Percentiles rank a stretch among this genome's conserved stretches.
phyloP scores from a whole-genome alignment of 2,888 invertebrate species.

The Agonopterix arenella region DNA sequence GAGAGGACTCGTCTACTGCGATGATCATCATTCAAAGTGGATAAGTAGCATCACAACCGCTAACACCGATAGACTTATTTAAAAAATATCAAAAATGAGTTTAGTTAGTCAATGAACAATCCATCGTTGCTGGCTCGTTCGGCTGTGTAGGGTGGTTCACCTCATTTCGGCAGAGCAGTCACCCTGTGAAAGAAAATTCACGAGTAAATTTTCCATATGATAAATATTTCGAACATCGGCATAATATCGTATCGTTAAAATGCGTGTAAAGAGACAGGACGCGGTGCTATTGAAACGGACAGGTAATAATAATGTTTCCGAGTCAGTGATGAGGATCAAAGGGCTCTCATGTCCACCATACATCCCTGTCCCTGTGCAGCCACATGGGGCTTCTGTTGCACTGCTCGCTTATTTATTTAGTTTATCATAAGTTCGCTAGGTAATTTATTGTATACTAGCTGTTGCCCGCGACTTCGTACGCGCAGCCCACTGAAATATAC shows the following conservation, averaged over 20 bases:
- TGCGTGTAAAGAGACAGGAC: no score
- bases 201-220: no score
- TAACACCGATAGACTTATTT: conserved; percentile 20
- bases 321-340: conserved; percentile 3
- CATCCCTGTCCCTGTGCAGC: conserved; percentile 1
- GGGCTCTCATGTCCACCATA: background rate
- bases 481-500: no score
- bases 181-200: no score
- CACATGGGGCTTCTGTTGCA: no score
- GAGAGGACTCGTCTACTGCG: background rate
- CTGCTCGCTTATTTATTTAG: no score
- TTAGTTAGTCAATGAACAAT: conserved; percentile 19
- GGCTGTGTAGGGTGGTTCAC: conserved; percentile 15
- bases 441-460: no score
- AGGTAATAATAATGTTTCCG: conserved; percentile 1
- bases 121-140: conserved; percentile 21
- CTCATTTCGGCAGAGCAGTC: conserved; percentile 11
- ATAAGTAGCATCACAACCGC: conserved; percentile 23
- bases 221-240: no score
- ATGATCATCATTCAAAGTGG: background rate
- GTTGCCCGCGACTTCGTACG: no score
- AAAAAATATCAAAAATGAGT: background rate
- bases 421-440: no score
- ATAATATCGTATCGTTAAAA: no score
- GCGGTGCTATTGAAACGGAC: no score